Conservation (phyloP, 2,797 vertebrate species). For the Psittacula derbiana region DNA sequence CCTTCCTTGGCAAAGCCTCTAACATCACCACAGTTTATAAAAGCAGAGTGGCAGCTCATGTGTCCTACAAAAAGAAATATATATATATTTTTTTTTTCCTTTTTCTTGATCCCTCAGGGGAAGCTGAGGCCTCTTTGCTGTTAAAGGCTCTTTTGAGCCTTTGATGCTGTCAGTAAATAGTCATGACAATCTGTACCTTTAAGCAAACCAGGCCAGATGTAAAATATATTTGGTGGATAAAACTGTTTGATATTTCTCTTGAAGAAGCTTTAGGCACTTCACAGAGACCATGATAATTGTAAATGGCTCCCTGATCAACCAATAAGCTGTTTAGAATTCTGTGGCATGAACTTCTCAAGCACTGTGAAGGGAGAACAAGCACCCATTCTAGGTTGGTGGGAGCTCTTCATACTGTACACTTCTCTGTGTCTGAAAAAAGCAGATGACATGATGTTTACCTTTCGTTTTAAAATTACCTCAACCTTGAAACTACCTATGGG, state of each 20-base stretch:
- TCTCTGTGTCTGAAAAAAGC: background rate
- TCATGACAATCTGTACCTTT: background rate
- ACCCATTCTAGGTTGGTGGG: background rate
- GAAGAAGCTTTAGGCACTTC: background rate
- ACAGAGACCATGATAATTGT: background rate
- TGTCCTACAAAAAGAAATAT: background rate
- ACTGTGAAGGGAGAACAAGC: background rate
- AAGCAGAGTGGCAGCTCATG: background rate
- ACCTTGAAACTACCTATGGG: background rate
- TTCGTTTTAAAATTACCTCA: background rate
- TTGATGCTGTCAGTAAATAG: background rate
- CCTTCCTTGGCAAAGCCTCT: background rate
- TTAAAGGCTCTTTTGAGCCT: background rate
- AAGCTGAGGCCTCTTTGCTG: background rate
- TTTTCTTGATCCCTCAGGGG: background rate
- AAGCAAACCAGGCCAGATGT: background rate
- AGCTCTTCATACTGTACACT: background rate
- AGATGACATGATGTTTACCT: background rate
- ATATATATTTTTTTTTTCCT: background rate
- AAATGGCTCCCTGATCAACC: background rate
- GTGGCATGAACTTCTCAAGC: background rate
- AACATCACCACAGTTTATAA: background rate
- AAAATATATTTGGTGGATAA: background rate
- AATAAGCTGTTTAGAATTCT: background rate
- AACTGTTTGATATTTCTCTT: background rate